Conservation (phyloP, 2,113 vertebrate species). For the Seriola quinqueradiata region DNA sequence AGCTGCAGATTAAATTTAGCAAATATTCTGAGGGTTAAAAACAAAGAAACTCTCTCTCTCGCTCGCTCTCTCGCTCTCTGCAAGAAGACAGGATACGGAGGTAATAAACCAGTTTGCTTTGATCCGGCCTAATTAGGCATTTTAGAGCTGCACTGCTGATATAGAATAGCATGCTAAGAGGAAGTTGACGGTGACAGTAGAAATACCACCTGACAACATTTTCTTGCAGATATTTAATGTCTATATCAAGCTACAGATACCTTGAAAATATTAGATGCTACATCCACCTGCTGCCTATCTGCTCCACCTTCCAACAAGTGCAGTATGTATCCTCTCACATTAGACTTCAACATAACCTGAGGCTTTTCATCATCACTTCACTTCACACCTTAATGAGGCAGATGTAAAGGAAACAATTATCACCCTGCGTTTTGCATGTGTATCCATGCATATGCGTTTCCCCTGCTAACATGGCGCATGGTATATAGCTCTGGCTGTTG, state of each 20-base stretch:
- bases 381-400: slow-evolving; percentile 9
- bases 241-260: not conserved
- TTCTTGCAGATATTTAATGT: not conserved
- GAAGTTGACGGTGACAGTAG: not conserved
- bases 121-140: not conserved
- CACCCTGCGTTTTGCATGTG: not conserved
- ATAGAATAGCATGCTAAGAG: not conserved
- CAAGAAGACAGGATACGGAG: not conserved
- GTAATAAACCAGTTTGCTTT: not conserved
- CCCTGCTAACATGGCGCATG: not conserved
- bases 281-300: not conserved
- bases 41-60: not conserved
- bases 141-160: not conserved
- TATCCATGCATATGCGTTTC: not conserved
- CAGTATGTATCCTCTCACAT: not conserved
- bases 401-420: slow-evolving; percentile 21
- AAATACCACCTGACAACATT: not conserved
- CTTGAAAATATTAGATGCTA: not conserved
- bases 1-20: slow-evolving; percentile 31
- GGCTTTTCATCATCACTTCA: slow-evolving; percentile 2
- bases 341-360: slow-evolving; percentile 6
- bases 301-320: slow-evolving; percentile 3
- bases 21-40: not conserved
- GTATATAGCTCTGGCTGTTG: slow-evolving; percentile 44
- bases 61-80: not conserved